phyloP scores from a whole-genome alignment of 2,113 vertebrate species.

The Mionectes macconnelli region DNA sequence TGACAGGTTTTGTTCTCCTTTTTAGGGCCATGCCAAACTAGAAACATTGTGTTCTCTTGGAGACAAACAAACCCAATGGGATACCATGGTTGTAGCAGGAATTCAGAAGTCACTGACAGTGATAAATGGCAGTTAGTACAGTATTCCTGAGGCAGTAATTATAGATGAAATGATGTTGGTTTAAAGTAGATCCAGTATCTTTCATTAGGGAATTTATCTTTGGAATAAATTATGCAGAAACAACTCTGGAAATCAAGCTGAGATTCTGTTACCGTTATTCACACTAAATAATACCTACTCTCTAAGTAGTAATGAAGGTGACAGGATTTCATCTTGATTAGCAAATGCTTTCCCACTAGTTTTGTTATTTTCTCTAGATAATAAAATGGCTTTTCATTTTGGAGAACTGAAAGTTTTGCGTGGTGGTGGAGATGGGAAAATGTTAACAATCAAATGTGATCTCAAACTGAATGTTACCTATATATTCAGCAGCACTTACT shows the following conservation, averaged over 20 bases:
- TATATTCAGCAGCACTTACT: conserved; percentile 3
- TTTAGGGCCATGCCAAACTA: background rate
- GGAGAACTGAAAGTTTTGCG: background rate
- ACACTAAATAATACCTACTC: conserved; percentile 4
- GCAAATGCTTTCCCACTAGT: background rate
- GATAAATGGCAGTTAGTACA: conserved; percentile 34
- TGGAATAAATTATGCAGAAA: conserved; percentile 43
- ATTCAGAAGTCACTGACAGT: conserved; percentile 14
- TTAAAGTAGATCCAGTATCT: conserved; percentile 49
- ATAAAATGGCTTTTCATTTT: background rate
- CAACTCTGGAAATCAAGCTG: conserved; percentile 42
- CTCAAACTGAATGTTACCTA: background rate
- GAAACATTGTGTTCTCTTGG: background rate
- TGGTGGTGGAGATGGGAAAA: background rate
- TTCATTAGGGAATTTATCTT: conserved; percentile 52
- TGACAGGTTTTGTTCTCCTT: background rate
- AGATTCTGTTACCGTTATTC: conserved; percentile 37
- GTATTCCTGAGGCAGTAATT: conserved; percentile 47
- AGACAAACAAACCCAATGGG: conserved; percentile 53
- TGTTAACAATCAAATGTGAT: background rate
- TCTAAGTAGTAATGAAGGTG: background rate
- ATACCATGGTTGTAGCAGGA: background rate
- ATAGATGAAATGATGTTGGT: conserved; percentile 27
- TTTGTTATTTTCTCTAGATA: background rate
- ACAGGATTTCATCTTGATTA: background rate